Evolutionary conservation across 2,888 invertebrate species (phyloP).

Genomic region (Periphyllus acericola): DNA sequence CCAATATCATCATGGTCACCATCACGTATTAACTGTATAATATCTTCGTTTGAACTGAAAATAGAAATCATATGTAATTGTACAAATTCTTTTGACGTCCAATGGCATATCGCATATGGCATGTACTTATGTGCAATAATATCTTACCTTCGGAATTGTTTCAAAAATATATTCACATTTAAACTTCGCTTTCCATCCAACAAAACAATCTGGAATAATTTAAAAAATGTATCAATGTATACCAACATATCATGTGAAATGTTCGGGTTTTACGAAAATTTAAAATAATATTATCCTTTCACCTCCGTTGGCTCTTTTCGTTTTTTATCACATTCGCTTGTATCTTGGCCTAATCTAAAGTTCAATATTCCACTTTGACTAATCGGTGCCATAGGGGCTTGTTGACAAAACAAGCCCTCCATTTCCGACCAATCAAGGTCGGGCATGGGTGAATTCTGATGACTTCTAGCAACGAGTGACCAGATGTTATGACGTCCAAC

Average conservation of each 20-base stretch:
- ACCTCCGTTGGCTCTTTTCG: constrained; percentile 84
- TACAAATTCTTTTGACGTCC: too few relatives aligned
- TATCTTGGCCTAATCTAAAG: constrained; percentile 67
- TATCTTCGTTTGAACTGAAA: constrained; percentile 86
- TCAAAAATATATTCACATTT: constrained; percentile 97
- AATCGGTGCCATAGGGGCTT: constrained; percentile 70
- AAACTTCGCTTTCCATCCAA: constrained; percentile 93
- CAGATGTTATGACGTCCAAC: constrained; percentile 92
- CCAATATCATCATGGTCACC: constrained; percentile 90
- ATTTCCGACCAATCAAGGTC: constrained; percentile 93
- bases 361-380: constrained; percentile 69
- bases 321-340: constrained; percentile 71
- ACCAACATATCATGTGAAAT: constrained; percentile 23
- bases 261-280: constrained; percentile 9
- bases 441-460: constrained; percentile 84
- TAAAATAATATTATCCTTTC: constrained; percentile 58
- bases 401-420: constrained; percentile 94
- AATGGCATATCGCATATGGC: too few relatives aligned
- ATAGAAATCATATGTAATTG: constrained; percentile 62
- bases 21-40: constrained; percentile 84
- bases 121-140: too few relatives aligned
- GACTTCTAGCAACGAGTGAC: constrained; percentile 87
- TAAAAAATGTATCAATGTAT: constrained; percentile 59
- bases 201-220: constrained; percentile 77
- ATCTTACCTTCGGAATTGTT: constrained; percentile 88